phyloP scores from a whole-genome alignment of 2,113 vertebrate genomes.

The Protobothrops flavoviridis region DNA sequence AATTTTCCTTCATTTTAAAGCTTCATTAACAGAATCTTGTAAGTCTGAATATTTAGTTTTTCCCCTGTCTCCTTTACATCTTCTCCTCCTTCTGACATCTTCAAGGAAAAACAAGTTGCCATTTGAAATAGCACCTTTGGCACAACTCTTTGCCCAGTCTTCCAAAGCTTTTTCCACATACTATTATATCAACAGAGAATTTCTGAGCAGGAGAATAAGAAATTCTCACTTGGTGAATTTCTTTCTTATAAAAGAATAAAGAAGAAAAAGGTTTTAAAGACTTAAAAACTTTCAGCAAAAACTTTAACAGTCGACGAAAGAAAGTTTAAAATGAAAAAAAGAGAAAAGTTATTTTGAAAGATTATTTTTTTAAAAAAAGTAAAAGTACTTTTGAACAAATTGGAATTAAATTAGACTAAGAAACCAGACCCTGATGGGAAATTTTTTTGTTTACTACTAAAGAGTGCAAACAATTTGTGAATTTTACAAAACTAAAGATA shows the following conservation, averaged over 20 bases:
- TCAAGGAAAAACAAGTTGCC: too few relatives aligned
- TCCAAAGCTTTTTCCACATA: neutral
- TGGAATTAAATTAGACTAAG: neutral
- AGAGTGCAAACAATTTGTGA: neutral
- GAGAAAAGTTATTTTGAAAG: neutral
- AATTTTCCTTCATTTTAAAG: neutral
- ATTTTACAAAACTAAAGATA: neutral
- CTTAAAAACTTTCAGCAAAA: neutral
- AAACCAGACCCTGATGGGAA: neutral
- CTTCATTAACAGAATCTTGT: neutral
- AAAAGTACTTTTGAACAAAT: neutral
- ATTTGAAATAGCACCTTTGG: too few relatives aligned
- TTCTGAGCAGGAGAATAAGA: neutral
- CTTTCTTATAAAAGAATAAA: neutral
- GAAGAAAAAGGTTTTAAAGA: neutral
- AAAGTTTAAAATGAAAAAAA: neutral
- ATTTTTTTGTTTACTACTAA: neutral
- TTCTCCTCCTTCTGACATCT: too few relatives aligned
- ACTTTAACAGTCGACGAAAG: neutral
- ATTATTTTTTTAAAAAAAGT: neutral
- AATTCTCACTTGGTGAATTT: neutral
- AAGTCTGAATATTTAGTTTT: neutral
- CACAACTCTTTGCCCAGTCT: neutral
- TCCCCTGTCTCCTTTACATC: neutral
- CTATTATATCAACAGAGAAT: neutral